These are phyloP conservation scores for Bombus pascuorum DNA, from an alignment of 1,140 invertebrate species.

Conservation along the genomic window DNA sequence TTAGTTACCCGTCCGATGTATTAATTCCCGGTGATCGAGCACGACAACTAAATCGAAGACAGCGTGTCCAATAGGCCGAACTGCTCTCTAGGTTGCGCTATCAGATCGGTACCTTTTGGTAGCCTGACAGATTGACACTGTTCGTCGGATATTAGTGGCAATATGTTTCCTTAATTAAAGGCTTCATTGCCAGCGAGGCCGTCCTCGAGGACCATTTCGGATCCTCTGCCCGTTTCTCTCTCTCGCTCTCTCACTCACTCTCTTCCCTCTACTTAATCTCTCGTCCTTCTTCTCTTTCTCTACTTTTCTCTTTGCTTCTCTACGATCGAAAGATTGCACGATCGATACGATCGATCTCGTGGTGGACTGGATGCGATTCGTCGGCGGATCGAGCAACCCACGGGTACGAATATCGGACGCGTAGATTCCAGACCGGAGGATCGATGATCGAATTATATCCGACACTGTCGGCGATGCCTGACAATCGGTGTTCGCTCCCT, in stretches of 20 bases:
- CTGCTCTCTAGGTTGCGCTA: conserved; percentile 68
- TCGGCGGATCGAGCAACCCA: conserved; percentile 17
- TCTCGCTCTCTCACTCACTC: not conserved
- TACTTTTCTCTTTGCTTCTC: not conserved
- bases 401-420: conserved; percentile 32
- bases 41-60: conserved; percentile 80
- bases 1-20: conserved; percentile 67
- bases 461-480: conserved; percentile 62
- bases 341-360: conserved; percentile 63
- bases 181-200: conserved; percentile 48
- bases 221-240: not conserved
- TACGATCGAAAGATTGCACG: conserved; percentile 56
- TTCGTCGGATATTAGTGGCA: conserved; percentile 80
- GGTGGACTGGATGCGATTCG: conserved; percentile 23
- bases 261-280: not conserved
- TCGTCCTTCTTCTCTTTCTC: conserved; percentile 1
- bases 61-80: conserved; percentile 76
- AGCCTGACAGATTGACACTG: conserved; percentile 80
- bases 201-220: not conserved
- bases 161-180: conserved; percentile 81
- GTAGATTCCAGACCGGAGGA: conserved; percentile 59
- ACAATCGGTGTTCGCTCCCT: conserved; percentile 46
- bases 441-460: conserved; percentile 69
- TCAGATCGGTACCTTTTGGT: conserved; percentile 76
- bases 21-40: conserved; percentile 78